Evolutionary conservation across 2,113 vertebrate species (phyloP).

Genomic region (Gorsachius goisagi): DNA sequence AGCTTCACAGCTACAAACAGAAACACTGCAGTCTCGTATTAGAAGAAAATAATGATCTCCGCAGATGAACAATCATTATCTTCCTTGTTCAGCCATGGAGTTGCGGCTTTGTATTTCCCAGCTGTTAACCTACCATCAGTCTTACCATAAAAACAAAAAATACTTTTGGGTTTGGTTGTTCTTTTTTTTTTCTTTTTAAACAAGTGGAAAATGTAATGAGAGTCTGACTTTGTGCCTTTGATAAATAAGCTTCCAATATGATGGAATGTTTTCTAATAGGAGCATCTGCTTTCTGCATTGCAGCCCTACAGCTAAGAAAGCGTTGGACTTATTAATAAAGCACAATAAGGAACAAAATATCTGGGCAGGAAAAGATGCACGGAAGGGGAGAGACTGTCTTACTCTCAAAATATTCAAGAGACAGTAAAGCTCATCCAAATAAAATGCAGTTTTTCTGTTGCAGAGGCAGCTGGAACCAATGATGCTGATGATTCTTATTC

Average conservation of each 20-base stretch:
- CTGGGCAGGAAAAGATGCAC: not conserved
- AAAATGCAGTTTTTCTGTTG: conserved; percentile 5
- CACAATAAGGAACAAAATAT: conserved; percentile 13
- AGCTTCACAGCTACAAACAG: not conserved
- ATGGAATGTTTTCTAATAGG: not conserved
- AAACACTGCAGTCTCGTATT: not conserved
- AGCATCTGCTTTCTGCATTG: conserved; percentile 15
- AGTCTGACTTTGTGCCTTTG: conserved; percentile 4
- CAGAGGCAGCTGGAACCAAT: conserved; percentile 22
- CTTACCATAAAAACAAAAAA: not conserved
- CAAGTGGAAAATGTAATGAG: not conserved
- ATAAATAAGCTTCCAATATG: not conserved
- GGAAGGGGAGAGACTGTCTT: not conserved
- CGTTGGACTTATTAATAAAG: not conserved
- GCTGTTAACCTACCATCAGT: not conserved
- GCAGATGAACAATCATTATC: not conserved
- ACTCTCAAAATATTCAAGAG: not conserved
- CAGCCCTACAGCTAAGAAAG: conserved; percentile 24
- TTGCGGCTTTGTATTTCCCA: not conserved
- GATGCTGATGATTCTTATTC: conserved; percentile 2
- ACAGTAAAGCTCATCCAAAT: not conserved
- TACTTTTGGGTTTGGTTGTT: not conserved
- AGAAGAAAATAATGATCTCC: conserved; percentile 22
- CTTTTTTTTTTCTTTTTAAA: not conserved
- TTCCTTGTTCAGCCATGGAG: not conserved